A percentile compares a stretch with the other conserved stretches of the same genome.
These are phyloP conservation scores for Benthochromis sp. DNA, from an alignment of 2,113 vertebrate species.

Conservation along the genomic window DNA sequence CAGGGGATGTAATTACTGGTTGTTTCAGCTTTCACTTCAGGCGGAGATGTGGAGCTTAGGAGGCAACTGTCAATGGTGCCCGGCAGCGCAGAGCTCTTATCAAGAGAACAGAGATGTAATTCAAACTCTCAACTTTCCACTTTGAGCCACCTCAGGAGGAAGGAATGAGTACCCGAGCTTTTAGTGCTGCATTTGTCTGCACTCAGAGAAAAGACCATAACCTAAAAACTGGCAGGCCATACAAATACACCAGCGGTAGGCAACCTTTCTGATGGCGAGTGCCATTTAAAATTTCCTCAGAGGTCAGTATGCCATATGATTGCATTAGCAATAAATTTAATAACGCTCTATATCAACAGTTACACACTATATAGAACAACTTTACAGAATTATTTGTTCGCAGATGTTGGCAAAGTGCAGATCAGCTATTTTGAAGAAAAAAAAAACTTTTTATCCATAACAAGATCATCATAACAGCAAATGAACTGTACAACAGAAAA, in stretches of 20 bases:
- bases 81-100: background rate
- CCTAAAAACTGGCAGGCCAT: background rate
- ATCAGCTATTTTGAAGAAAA: too few relatives aligned
- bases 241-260: background rate
- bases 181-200: background rate
- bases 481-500: too few relatives aligned
- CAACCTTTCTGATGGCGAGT: too few relatives aligned
- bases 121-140: constrained; percentile 20
- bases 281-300: too few relatives aligned
- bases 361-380: too few relatives aligned
- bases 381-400: too few relatives aligned
- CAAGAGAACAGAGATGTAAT: background rate
- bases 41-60: background rate
- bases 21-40: background rate
- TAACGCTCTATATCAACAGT: too few relatives aligned
- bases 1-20: constrained; percentile 14
- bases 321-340: too few relatives aligned
- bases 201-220: background rate
- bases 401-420: too few relatives aligned
- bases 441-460: too few relatives aligned
- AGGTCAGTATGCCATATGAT: too few relatives aligned
- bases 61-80: constrained; percentile 11
- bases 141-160: background rate
- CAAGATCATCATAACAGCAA: too few relatives aligned
- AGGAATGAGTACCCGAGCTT: background rate